Evolutionary conservation across 2,113 vertebrate genomes (phyloP).

Genomic region (Pterocles orientalis): DNA sequence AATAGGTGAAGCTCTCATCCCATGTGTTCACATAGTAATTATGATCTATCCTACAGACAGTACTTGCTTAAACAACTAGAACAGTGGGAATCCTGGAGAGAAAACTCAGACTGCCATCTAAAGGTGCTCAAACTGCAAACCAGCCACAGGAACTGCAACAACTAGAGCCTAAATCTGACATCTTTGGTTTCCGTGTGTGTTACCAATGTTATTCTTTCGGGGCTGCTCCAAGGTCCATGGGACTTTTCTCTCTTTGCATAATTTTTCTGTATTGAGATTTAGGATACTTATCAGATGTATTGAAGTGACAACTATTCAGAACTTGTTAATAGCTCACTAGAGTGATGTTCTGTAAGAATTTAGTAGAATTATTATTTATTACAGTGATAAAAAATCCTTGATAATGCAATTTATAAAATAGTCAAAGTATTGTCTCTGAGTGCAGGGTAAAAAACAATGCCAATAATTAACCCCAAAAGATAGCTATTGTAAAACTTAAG

Average conservation of each 20-base stretch:
- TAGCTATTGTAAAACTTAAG: not conserved
- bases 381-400: slow-evolving; percentile 31
- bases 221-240: not conserved
- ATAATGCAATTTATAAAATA: slow-evolving; percentile 42
- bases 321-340: slow-evolving; percentile 27
- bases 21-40: rapidly evolving
- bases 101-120: not conserved
- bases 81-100: not conserved
- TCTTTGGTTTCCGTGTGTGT: not conserved
- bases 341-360: slow-evolving; percentile 6
- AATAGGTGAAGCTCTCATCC: not conserved
- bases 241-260: not conserved
- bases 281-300: slow-evolving; percentile 12
- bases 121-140: not conserved
- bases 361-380: slow-evolving; percentile 41
- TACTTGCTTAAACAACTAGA: not conserved
- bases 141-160: not conserved
- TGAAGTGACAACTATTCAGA: slow-evolving; percentile 18
- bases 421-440: not conserved
- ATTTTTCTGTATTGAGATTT: not conserved
- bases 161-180: not conserved
- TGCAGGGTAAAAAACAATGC: not conserved
- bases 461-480: slow-evolving; percentile 15
- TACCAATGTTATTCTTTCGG: not conserved
- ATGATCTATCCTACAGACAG: not conserved